Conservation (phyloP, 2,888 invertebrate species). For the Caenorhabditis wallacei region DNA sequence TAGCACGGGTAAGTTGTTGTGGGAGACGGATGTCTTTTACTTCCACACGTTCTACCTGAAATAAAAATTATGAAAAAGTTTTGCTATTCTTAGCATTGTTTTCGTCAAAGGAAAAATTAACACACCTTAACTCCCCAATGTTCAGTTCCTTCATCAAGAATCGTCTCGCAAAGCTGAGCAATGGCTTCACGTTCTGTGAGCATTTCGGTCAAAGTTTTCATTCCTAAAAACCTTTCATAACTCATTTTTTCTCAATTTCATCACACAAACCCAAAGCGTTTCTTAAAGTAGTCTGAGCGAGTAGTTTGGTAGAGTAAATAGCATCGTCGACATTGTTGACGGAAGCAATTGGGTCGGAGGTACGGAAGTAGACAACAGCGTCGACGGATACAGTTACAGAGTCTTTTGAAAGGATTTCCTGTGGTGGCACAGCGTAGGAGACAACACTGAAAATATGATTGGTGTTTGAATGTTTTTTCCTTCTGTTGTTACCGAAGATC, state of each 20-base stretch:
- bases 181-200: slow-evolving; percentile 92
- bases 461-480: not conserved
- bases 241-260: slow-evolving; percentile 4
- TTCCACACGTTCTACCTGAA: slow-evolving; percentile 83
- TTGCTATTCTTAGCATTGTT: no score
- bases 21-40: slow-evolving; percentile 90
- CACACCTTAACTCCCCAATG: slow-evolving; percentile 83
- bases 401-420: slow-evolving; percentile 83
- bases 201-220: slow-evolving; percentile 96
- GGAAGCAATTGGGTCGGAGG: slow-evolving; percentile 79
- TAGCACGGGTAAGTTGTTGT: slow-evolving; percentile 89
- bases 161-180: slow-evolving; percentile 83
- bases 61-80: not conserved
- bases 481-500: slow-evolving; percentile 88
- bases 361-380: slow-evolving; percentile 83
- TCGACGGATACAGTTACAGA: slow-evolving; percentile 82
- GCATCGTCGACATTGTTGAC: slow-evolving; percentile 84
- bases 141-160: slow-evolving; percentile 83
- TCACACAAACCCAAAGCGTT: slow-evolving; percentile 89
- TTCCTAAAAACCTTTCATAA: slow-evolving; percentile 86
- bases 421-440: slow-evolving; percentile 83
- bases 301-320: slow-evolving; percentile 88
- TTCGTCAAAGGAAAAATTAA: no score
- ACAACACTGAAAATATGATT: slow-evolving; percentile 74
- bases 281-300: slow-evolving; percentile 85